Evolutionary conservation across 2,888 invertebrate species (phyloP), one percentile per base, ranked within the genome.

Genomic region (Bellardia bayeri): DNA sequence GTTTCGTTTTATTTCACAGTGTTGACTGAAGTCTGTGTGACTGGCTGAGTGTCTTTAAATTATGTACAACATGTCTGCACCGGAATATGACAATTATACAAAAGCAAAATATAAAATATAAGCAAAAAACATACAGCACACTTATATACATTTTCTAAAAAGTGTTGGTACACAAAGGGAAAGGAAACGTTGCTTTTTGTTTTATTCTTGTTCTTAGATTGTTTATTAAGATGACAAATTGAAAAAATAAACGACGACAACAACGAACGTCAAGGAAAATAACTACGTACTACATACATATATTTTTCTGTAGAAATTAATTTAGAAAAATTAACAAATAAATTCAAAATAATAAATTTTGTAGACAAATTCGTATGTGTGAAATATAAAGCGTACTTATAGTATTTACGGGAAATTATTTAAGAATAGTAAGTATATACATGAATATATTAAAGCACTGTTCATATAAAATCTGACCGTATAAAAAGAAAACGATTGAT

Each of bases 51-150:
- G 61, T 72, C 66, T 76, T 81, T 76, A 58, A 69, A 75, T 63
- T 84, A 84, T 79, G 72, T 23, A 23, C 23, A 84, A 84, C 58
- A 81, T 84, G 87, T 87, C 87, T 87, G 72, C 84, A 84, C 76
- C 84, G 87, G 87, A 87, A 87, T 84, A 84, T 76, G 61, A 82
- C 76, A 85, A 82, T 85, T 82, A 88, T 45, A 76, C 69, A 82
- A 84, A 49, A 66, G 69, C n/a, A 40, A 58, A 82, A 42, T 9
- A 51, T 33, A 14, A 61, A 64, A 51, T 16, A 14, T 33, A 37
- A 30, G 45, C 37, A 75, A 11, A 37, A 9, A 72, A 51, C 64
- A 23, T 40, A 23, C 30, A 68, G 76, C 64, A 40, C 2, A 56
- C 13, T 37, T 16, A 82, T 42, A 16, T 37, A 54, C 30, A 61